A percentile compares a stretch with the other conserved stretches of the same genome.
phyloP scores from a whole-genome alignment of 1,140 invertebrate species.

The Tribolium madens region DNA sequence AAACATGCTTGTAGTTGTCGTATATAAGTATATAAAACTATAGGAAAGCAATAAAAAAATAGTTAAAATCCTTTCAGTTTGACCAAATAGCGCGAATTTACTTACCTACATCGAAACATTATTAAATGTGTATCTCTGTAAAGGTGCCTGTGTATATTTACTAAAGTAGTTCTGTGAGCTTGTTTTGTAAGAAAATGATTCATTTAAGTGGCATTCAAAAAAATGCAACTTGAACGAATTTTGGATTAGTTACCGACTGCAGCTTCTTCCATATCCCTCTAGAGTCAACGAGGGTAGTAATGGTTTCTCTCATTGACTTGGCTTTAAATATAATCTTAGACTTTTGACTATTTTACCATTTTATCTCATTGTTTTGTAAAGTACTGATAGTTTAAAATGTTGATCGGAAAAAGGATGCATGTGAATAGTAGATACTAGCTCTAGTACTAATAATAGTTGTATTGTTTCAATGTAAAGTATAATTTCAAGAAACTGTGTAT shows the following conservation, averaged over 20 bases:
- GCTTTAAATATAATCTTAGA: background rate
- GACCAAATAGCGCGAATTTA: slow-evolving; percentile 37
- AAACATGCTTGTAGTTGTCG: slow-evolving; percentile 36
- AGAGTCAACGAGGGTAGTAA: background rate
- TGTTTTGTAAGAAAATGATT: background rate
- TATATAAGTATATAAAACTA: slow-evolving; percentile 19
- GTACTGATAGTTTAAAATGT: slow-evolving; percentile 53
- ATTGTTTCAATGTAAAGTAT: slow-evolving; percentile 47
- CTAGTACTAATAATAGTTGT: slow-evolving; percentile 35
- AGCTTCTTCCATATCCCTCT: slow-evolving; percentile 24
- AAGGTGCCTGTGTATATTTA: slow-evolving; percentile 32
- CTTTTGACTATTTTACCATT: slow-evolving; percentile 8
- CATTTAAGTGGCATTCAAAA: no score
- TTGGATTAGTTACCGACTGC: background rate
- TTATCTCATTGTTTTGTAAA: slow-evolving; percentile 50
- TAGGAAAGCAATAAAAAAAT: slow-evolving; percentile 33
- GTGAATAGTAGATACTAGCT: slow-evolving; percentile 11
- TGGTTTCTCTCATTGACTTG: background rate
- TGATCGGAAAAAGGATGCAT: slow-evolving; percentile 27
- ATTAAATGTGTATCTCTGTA: slow-evolving; percentile 26
- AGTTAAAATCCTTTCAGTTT: slow-evolving; percentile 12
- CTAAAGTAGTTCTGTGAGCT: slow-evolving; percentile 14
- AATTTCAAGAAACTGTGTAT: slow-evolving; percentile 38
- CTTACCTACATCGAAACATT: slow-evolving; percentile 37
- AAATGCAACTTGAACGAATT: no score